Conservation (phyloP, 2,797 vertebrate genomes). For the Crenuchus spilurus region DNA sequence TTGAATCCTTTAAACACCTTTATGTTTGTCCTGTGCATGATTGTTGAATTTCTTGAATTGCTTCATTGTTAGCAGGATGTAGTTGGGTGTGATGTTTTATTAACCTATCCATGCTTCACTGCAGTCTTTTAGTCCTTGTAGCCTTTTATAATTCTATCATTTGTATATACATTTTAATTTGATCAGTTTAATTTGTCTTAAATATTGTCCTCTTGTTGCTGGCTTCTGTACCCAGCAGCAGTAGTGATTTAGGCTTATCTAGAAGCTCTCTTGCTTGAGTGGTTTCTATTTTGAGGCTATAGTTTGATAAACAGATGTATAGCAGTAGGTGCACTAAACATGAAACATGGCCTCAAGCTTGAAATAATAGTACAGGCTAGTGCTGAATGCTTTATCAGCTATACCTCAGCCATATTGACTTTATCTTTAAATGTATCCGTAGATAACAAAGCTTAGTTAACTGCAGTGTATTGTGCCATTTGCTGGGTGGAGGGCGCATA, state of each 20-base stretch:
- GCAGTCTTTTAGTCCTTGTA: no score
- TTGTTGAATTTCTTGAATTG: neutral
- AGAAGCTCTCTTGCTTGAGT: constrained; percentile 1
- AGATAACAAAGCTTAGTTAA: no score
- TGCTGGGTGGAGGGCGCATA: no score
- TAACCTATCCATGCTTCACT: neutral
- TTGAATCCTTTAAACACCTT: constrained; percentile 11
- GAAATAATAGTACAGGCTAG: neutral
- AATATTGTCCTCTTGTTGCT: constrained; percentile 24
- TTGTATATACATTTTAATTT: no score
- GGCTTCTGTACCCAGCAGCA: constrained; percentile 17
- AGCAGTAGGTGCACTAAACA: constrained; percentile 21
- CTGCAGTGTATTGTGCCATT: no score
- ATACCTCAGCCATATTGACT: no score
- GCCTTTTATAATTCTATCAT: no score
- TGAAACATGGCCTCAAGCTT: neutral
- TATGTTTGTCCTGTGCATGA: neutral
- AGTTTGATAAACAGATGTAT: constrained; percentile 22
- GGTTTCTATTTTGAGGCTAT: constrained; percentile 34
- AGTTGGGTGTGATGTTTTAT: constrained; percentile 10
- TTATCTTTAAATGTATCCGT: no score
- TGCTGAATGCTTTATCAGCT: no score
- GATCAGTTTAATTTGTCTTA: constrained; percentile 32
- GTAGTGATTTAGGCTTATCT: constrained; percentile 36
- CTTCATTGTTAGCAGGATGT: constrained; percentile 3